Conservation (phyloP, 2,888 invertebrate species). For the Cancer borealis region DNA sequence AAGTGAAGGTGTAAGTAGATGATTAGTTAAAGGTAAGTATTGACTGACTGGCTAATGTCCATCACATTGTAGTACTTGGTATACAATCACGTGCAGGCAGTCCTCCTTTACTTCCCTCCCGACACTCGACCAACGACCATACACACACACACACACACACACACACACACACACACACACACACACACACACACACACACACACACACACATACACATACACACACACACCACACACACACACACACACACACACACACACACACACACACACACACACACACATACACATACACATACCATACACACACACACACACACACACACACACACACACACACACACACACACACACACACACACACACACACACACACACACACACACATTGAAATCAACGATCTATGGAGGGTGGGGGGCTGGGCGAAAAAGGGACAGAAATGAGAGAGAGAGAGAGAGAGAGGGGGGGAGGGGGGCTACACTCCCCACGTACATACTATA, state of each 20-base stretch:
- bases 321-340: neutral
- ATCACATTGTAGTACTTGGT: too few species aligned
- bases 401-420: neutral
- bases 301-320: neutral
- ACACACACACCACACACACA: too few species aligned
- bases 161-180: too few species aligned
- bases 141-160: neutral
- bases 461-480: neutral
- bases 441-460: conserved; percentile 20
- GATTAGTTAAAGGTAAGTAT: too few species aligned
- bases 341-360: conserved; percentile 34
- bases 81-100: neutral
- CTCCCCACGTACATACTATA: neutral
- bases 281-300: too few species aligned
- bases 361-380: conserved; percentile 11
- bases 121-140: neutral
- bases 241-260: too few species aligned
- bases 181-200: too few species aligned
- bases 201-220: too few species aligned
- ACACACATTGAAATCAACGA: neutral
- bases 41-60: too few species aligned
- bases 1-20: too few species aligned
- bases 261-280: too few species aligned
- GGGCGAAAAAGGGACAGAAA: neutral
- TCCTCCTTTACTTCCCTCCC: neutral